A percentile compares a stretch with the other conserved stretches of the same genome.
phyloP scores from a whole-genome alignment of 2,113 vertebrate genomes.

The Hiodon alosoides region DNA sequence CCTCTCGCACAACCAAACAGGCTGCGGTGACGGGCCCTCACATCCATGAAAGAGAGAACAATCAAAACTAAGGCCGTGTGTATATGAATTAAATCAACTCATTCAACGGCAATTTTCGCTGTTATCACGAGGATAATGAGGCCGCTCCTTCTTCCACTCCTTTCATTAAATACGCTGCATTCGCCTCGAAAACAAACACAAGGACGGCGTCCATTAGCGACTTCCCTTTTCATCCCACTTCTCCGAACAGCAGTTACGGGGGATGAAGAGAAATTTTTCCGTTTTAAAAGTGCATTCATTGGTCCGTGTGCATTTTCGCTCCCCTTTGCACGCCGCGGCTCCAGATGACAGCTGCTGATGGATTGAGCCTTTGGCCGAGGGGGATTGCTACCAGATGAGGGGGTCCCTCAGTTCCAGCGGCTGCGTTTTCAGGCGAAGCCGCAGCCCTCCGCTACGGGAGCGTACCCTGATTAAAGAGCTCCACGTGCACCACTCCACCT shows the following conservation, averaged over 20 bases:
- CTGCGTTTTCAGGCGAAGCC: constrained; percentile 44
- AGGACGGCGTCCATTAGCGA: constrained; percentile 1
- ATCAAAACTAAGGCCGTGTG: constrained; percentile 42
- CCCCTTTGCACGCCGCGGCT: constrained; percentile 39
- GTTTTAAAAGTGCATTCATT: constrained; percentile 59
- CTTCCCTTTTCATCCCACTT: constrained; percentile 32
- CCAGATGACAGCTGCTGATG: constrained; percentile 64
- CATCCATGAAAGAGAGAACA: constrained; percentile 48
- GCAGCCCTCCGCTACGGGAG: constrained; percentile 33
- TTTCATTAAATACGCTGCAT: constrained; percentile 40
- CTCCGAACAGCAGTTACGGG: constrained; percentile 50
- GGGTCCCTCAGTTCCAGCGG: constrained; percentile 52
- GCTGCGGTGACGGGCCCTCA: constrained; percentile 42
- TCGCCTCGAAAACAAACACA: constrained; percentile 49
- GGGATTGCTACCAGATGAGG: constrained; percentile 72
- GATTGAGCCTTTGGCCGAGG: constrained; percentile 59
- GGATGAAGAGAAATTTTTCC: constrained; percentile 55
- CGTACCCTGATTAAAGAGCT: constrained; percentile 21
- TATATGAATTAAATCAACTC: constrained; percentile 44
- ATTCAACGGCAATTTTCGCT: constrained; percentile 44
- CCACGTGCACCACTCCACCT: no score
- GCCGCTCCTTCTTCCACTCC: constrained; percentile 33
- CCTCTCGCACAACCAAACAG: constrained; percentile 46
- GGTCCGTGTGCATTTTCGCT: constrained; percentile 41
- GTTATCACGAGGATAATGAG: constrained; percentile 50